Evolutionary conservation across 1,140 invertebrate species (phyloP).

Genomic region (Zaprionus camerounensis): DNA sequence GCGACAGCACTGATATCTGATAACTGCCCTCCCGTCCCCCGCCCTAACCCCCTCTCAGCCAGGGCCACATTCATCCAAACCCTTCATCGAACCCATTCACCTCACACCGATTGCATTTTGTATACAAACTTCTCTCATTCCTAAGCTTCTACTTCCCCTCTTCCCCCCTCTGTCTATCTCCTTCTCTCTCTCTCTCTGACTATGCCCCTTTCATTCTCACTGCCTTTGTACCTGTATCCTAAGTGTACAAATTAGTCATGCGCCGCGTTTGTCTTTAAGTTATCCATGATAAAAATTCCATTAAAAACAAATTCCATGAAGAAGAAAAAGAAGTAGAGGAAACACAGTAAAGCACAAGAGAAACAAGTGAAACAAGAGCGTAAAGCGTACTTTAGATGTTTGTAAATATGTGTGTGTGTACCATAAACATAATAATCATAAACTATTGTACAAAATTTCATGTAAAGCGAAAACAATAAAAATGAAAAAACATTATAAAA

Average conservation of each 20-base stretch:
- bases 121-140: conserved; percentile 46
- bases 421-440: conserved; percentile 58
- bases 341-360: conserved; percentile 39
- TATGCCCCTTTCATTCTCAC: conserved; percentile 5
- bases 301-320: conserved; percentile 55
- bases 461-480: conserved; percentile 40
- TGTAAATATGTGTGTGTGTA: conserved; percentile 52
- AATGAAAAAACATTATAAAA: conserved; percentile 39
- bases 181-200: not conserved
- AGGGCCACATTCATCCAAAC: conserved; percentile 9
- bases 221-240: conserved; percentile 35
- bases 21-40: conserved; percentile 52
- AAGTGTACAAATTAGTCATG: conserved; percentile 83
- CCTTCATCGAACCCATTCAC: not conserved
- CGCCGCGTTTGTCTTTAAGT: conserved; percentile 79
- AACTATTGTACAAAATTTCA: conserved; percentile 54
- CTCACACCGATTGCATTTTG: conserved; percentile 53
- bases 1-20: conserved; percentile 79
- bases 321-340: conserved; percentile 19
- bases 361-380: conserved; percentile 16
- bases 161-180: conserved; percentile 8
- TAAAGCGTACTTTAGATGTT: conserved; percentile 47
- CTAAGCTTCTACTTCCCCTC: conserved; percentile 1
- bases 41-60: not conserved
- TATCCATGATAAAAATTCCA: conserved; percentile 59